phyloP scores from a whole-genome alignment of 1,140 invertebrate species.

The Coboldia fuscipes region DNA sequence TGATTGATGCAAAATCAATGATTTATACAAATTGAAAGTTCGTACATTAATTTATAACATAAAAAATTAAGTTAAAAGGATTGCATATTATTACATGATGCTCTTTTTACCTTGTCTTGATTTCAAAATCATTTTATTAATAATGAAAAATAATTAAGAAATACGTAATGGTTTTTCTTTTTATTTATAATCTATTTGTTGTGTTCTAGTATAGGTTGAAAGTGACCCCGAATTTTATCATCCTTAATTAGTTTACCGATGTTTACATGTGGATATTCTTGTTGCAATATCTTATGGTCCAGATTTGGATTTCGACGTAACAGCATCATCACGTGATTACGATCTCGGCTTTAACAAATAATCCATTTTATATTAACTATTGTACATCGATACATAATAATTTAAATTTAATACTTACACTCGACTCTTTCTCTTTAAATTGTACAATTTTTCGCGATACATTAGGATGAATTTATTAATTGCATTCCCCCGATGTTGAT shows the following conservation, averaged over 20 bases:
- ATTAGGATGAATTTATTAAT: slow-evolving; percentile 37
- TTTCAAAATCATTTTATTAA: no score
- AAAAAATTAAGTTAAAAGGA: no score
- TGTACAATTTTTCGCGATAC: slow-evolving; percentile 39
- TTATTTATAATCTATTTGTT: no score
- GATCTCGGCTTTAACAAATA: slow-evolving; percentile 30
- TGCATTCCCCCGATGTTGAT: slow-evolving; percentile 24
- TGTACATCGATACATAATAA: slow-evolving; percentile 4
- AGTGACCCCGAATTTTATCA: slow-evolving; percentile 36
- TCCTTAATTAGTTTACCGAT: slow-evolving; percentile 35
- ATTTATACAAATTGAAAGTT: no score
- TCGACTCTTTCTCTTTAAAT: slow-evolving; percentile 27
- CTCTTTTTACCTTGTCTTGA: no score
- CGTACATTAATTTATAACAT: no score
- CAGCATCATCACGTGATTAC: slow-evolving; percentile 39
- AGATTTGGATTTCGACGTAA: slow-evolving; percentile 54
- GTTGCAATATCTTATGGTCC: slow-evolving; percentile 43
- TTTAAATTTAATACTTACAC: slow-evolving; percentile 23
- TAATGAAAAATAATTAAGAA: no score
- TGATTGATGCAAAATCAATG: no score
- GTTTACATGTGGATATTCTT: slow-evolving; percentile 54
- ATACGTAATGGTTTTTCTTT: no score
- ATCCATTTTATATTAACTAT: slow-evolving; percentile 4
- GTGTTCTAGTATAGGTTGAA: no score
- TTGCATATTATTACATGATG: no score